Evolutionary conservation across 2,888 invertebrate genomes (phyloP).

Genomic region (Eustalomyia histrio): DNA sequence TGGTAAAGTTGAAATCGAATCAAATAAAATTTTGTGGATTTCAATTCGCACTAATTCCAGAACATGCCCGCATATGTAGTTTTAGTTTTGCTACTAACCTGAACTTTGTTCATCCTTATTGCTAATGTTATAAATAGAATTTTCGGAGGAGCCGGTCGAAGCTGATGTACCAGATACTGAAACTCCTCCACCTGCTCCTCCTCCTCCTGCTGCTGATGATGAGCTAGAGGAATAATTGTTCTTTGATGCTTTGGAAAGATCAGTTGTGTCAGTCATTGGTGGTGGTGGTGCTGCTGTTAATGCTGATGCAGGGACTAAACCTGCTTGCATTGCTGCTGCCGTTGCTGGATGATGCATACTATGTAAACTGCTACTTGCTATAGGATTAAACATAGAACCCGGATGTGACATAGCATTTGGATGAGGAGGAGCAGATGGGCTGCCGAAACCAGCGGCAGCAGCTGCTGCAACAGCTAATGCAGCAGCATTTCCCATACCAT

Average conservation of each 20-base stretch:
- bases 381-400: slow-evolving; percentile 56
- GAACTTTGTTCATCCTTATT: slow-evolving; percentile 80
- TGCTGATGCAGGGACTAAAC: slow-evolving; percentile 63
- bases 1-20: no score
- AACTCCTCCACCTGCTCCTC: slow-evolving; percentile 22
- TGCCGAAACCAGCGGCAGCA: slow-evolving; percentile 72
- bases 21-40: no score
- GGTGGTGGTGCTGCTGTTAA: slow-evolving; percentile 55
- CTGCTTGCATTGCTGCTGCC: slow-evolving; percentile 42
- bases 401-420: slow-evolving; percentile 54
- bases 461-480: slow-evolving; percentile 73
- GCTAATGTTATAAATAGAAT: slow-evolving; percentile 77
- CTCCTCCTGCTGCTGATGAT: slow-evolving; percentile 45
- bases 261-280: slow-evolving; percentile 68
- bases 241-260: slow-evolving; percentile 61
- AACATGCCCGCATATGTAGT: no score
- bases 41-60: no score
- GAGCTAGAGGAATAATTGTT: slow-evolving; percentile 49
- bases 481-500: slow-evolving; percentile 75
- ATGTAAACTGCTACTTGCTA: slow-evolving; percentile 56
- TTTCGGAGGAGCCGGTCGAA: slow-evolving; percentile 56
- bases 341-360: slow-evolving; percentile 58
- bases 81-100: slow-evolving; percentile 71
- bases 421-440: slow-evolving; percentile 54
- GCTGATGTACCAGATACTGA: slow-evolving; percentile 56